Conservation (phyloP, 1,140 invertebrate species). For the Brachystomella parvula region DNA sequence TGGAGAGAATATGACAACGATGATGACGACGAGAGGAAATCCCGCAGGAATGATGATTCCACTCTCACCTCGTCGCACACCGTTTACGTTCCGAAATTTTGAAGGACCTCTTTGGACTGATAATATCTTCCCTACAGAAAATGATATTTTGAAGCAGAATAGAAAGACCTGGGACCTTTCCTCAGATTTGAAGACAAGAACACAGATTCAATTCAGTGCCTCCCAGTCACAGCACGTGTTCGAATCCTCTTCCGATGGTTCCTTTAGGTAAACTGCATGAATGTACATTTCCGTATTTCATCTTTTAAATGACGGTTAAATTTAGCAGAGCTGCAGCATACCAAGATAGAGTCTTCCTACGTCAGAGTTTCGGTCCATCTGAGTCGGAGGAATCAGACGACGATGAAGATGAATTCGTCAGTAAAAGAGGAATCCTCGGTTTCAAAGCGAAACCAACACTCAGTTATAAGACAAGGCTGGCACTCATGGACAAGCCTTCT, state of each 20-base stretch:
- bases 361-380: slow-evolving; percentile 35
- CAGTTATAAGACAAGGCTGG: slow-evolving; percentile 21
- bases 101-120: slow-evolving; percentile 34
- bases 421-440: slow-evolving; percentile 17
- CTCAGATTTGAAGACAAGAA: slow-evolving; percentile 15
- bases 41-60: background rate
- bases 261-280: slow-evolving; percentile 8
- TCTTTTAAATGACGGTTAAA: background rate
- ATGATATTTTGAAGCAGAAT: slow-evolving; percentile 18
- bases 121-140: slow-evolving; percentile 5
- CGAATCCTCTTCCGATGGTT: slow-evolving; percentile 14
- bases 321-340: slow-evolving; percentile 18
- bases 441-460: slow-evolving; percentile 19
- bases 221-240: slow-evolving; percentile 24
- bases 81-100: slow-evolving; percentile 34
- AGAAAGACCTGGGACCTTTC: slow-evolving; percentile 35
- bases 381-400: slow-evolving; percentile 42
- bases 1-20: background rate
- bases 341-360: slow-evolving; percentile 26
- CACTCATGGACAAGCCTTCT: slow-evolving; percentile 27
- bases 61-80: slow-evolving; percentile 13
- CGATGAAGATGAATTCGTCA: slow-evolving; percentile 40
- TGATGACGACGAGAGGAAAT: background rate
- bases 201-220: slow-evolving; percentile 28
- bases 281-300: background rate